Evolutionary conservation across 2,888 invertebrate genomes (phyloP), one percentile per base, ranked within the genome.

Genomic region (Altica lythri): DNA sequence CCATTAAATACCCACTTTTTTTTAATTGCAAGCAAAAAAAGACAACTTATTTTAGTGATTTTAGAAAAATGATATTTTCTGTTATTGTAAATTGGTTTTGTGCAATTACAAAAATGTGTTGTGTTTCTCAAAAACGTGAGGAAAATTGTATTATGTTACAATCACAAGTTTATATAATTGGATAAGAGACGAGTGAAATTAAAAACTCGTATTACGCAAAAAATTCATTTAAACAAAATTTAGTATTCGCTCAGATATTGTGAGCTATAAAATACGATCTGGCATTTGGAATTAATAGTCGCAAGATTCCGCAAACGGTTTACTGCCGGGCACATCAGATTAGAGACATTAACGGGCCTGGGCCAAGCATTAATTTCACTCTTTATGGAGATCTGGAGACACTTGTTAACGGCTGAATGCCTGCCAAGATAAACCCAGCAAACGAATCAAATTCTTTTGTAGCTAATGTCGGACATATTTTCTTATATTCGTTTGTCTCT

Each of bases 261-360:
- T 73, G 68, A 69, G 64, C 60, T 61, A 62, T 72, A 73, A 75
- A 70, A 74, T 75, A 75, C 66, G 72, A 72, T 60, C 72, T 68
- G 67, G 72, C 66, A 72, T 60, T 59, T 60, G 68, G 70, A 75
- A 74, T 75, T 75, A 74, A 75, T 75, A 75, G 75, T 74, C 67
- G 72, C 72, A 70, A 70, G 73, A 75, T 75, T 75, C 75, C 73
- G 72, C 73, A 67, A 72, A 49, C 62, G 70, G 70, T 74, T 75
- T 74, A 74, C 72, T 72, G 71, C 68, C 67, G 69, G 69, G 68
- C 72, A 69, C 73, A 75, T 75, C 75, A 75, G 75, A 75, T 75
- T 75, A 75, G 74, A 73, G 32, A 71, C 74, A 75, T 75, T 75
- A 75, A 75, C 72, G 69, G 71, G 68, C 69, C 69, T 56, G 68